Evolutionary conservation across 2,797 vertebrate genomes (phyloP).

Genomic region (Sebastes taczanowskii): DNA sequence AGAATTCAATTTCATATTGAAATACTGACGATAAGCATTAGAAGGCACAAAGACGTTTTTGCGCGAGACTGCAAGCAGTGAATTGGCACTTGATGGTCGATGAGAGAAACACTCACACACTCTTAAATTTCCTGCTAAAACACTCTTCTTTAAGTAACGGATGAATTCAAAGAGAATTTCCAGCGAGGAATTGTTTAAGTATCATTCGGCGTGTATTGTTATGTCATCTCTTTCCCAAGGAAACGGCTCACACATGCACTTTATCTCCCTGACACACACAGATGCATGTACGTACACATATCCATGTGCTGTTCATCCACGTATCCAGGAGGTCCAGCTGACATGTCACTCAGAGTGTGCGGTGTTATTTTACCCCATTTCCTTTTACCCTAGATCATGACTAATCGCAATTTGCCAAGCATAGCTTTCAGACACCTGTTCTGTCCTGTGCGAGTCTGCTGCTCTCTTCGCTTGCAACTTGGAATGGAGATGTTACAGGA

Average conservation of each 20-base stretch:
- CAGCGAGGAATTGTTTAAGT: slow-evolving; percentile 4
- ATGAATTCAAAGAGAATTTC: slow-evolving; percentile 9
- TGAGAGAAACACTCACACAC: slow-evolving; percentile 43
- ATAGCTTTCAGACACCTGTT: slow-evolving; percentile 79
- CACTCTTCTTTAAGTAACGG: slow-evolving; percentile 4
- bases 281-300: slow-evolving; percentile 26
- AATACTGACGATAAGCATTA: slow-evolving; percentile 74
- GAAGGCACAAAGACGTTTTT: slow-evolving; percentile 72
- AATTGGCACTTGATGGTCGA: slow-evolving; percentile 68
- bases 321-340: slow-evolving; percentile 77
- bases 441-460: slow-evolving; percentile 65
- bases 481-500: slow-evolving; percentile 71
- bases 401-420: slow-evolving; percentile 82
- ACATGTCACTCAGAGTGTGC: slow-evolving; percentile 76
- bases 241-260: slow-evolving; percentile 27
- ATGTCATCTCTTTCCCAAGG: slow-evolving; percentile 13
- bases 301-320: slow-evolving; percentile 43
- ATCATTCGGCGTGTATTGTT: slow-evolving; percentile 29
- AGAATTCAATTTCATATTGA: slow-evolving; percentile 61
- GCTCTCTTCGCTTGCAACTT: slow-evolving; percentile 55
- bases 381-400: slow-evolving; percentile 81
- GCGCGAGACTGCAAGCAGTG: slow-evolving; percentile 60
- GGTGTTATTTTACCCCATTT: slow-evolving; percentile 82
- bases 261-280: slow-evolving; percentile 22
- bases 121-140: slow-evolving; percentile 12